Percentiles rank a stretch among this genome's conserved stretches.
Conservation (phyloP, 2,113 vertebrate genomes). For the Benitochromis conjunctus region DNA sequence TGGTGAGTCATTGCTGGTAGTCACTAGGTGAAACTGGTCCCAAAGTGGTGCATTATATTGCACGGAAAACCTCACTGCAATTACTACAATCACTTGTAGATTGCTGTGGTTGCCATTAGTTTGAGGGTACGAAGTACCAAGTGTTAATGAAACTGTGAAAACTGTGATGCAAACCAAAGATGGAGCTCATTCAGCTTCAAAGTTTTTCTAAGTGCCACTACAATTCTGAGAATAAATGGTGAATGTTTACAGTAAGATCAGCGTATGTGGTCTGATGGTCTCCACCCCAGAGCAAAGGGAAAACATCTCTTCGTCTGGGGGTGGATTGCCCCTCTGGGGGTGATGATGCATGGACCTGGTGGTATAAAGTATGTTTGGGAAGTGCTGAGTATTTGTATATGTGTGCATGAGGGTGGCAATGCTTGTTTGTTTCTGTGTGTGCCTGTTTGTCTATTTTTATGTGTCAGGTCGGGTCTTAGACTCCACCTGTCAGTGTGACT, state of each 20-base stretch:
- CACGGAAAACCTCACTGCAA: background rate
- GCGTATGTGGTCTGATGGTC: background rate
- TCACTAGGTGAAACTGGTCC: background rate
- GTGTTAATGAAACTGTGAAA: background rate
- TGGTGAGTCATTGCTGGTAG: background rate
- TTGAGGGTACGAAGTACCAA: background rate
- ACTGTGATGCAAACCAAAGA: background rate
- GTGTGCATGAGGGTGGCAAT: too few species aligned
- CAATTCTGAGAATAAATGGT: background rate
- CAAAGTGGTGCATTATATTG: background rate
- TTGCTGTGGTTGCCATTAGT: background rate
- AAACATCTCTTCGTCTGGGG: background rate
- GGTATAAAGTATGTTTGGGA: background rate
- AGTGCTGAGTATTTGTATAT: too few species aligned
- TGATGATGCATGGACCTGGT: background rate
- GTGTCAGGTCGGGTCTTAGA: background rate
- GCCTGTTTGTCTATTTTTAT: background rate
- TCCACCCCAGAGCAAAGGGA: background rate
- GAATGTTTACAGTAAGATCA: background rate
- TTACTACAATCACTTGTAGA: background rate
- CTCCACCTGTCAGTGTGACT: background rate
- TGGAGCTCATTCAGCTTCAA: background rate
- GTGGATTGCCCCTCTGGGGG: background rate
- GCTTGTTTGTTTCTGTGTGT: background rate
- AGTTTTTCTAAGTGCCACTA: background rate